These are phyloP conservation scores for Drosophila mojavensis DNA, from an alignment of 1,140 invertebrate genomes.

Conservation along the genomic window DNA sequence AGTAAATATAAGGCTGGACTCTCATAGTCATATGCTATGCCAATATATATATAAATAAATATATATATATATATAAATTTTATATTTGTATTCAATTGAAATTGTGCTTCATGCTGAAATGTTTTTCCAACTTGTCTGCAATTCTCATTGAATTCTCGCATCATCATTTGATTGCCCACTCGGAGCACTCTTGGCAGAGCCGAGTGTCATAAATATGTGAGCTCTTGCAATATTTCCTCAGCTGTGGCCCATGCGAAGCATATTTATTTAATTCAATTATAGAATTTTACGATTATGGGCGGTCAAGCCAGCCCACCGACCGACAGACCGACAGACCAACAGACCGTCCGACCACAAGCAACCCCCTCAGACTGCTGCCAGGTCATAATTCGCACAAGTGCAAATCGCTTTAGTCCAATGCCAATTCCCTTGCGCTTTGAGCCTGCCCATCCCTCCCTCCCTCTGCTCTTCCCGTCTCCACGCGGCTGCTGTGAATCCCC, in stretches of 20 bases:
- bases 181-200: no score
- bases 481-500: slow-evolving; percentile 46
- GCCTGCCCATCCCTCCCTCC: no score
- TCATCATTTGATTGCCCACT: no score
- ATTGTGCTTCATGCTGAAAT: no score
- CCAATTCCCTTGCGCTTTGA: not conserved
- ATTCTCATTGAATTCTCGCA: no score
- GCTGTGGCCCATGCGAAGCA: slow-evolving; percentile 58
- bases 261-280: slow-evolving; percentile 83
- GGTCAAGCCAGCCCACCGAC: not conserved
- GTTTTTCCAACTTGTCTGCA: no score
- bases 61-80: no score
- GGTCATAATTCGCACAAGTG: slow-evolving; percentile 80
- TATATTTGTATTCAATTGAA: no score
- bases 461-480: not conserved
- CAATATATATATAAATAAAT: no score
- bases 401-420: slow-evolving; percentile 60
- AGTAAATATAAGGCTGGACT: no score
- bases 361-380: slow-evolving; percentile 15
- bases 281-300: slow-evolving; percentile 79
- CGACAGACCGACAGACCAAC: not conserved
- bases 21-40: no score
- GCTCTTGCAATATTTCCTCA: slow-evolving; percentile 70
- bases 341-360: not conserved
- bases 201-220: slow-evolving; percentile 56